phyloP scores from a whole-genome alignment of 2,888 invertebrate genomes.

The Zonitis immaculata region DNA sequence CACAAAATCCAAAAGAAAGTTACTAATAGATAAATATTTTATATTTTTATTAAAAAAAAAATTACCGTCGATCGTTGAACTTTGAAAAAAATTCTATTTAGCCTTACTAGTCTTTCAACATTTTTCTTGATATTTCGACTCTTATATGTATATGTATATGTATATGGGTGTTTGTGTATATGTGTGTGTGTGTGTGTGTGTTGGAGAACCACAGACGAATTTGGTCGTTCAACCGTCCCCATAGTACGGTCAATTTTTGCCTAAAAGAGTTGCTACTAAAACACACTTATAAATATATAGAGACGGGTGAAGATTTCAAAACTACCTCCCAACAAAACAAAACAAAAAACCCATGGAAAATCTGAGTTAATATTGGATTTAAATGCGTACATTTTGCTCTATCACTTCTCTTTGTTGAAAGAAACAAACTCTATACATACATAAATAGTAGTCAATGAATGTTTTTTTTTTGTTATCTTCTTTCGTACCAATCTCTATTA shows the following conservation, averaged over 20 bases:
- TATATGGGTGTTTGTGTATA: neutral
- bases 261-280: neutral
- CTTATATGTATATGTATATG: neutral
- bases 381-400: no score
- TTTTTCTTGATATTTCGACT: neutral
- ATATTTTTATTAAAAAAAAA: no score
- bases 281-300: neutral
- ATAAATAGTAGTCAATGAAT: no score
- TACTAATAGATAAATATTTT: no score
- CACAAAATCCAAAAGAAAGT: no score
- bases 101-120: conserved; percentile 1
- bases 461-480: no score
- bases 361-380: no score
- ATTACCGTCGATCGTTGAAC: neutral
- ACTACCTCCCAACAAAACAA: no score
- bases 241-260: neutral
- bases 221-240: conserved; percentile 1
- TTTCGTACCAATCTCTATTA: no score
- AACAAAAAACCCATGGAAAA: neutral
- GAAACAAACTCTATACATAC: no score
- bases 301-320: neutral
- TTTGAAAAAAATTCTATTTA: neutral
- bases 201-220: neutral
- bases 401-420: no score
- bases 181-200: neutral